Evolutionary conservation across 2,113 vertebrate species (phyloP).

Genomic region (Eulacestoma nigropectus): DNA sequence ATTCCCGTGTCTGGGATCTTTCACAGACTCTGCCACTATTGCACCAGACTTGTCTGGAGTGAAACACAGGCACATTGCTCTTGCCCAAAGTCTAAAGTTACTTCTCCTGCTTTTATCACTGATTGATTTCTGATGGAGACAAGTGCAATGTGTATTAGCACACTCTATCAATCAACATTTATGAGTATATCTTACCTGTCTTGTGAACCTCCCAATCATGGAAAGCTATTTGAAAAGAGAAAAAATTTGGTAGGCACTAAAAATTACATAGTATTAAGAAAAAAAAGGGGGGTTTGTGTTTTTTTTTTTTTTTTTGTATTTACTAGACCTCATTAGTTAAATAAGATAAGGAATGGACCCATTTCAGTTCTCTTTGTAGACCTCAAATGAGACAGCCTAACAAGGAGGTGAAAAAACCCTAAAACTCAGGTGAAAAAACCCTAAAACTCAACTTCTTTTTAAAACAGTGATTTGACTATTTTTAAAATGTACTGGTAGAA

Average conservation of each 20-base stretch:
- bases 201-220: fast-evolving
- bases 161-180: background rate
- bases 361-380: background rate
- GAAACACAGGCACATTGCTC: background rate
- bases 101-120: background rate
- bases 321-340: background rate
- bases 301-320: background rate
- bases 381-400: background rate
- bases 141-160: background rate
- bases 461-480: fast-evolving
- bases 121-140: background rate
- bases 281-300: background rate
- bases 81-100: background rate
- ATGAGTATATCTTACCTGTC: background rate
- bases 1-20: background rate
- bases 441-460: background rate
- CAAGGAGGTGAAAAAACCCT: fast-evolving
- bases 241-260: background rate
- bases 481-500: background rate
- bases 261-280: background rate
- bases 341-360: background rate
- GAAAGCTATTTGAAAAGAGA: background rate
- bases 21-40: background rate
- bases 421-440: fast-evolving
- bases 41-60: background rate